Evolutionary conservation across 2,888 invertebrate species (phyloP).

Genomic region (Lepidochrysops patricia): DNA sequence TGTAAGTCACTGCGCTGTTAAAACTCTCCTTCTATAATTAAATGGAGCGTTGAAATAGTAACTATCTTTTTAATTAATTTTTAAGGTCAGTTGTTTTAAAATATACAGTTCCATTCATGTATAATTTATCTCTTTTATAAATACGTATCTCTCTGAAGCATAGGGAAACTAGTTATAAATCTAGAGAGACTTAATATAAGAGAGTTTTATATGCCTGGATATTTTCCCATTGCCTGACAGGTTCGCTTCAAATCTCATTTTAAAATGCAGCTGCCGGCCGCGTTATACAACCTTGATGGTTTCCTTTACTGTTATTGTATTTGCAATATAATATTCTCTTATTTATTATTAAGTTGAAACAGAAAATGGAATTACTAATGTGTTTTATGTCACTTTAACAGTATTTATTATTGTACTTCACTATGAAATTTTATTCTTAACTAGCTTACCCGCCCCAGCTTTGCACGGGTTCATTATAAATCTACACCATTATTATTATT

Average conservation of each 20-base stretch:
- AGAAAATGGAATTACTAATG: neutral
- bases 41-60: neutral
- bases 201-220: conserved; percentile 15
- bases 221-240: conserved; percentile 10
- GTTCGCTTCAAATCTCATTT: conserved; percentile 11
- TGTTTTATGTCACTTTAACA: neutral
- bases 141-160: conserved; percentile 1
- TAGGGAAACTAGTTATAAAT: neutral
- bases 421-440: too few relatives aligned
- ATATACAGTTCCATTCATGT: neutral
- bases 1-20: neutral
- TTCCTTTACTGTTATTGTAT: neutral
- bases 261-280: conserved; percentile 8
- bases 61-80: neutral
- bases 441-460: too few relatives aligned
- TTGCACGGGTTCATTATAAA: too few relatives aligned
- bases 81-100: neutral
- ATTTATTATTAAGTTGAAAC: neutral
- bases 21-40: neutral
- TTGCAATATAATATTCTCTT: neutral
- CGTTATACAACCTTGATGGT: neutral
- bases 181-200: conserved; percentile 20
- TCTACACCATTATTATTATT: too few relatives aligned
- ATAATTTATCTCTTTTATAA: conserved; percentile 24
- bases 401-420: neutral